Percentiles rank a stretch among this genome's conserved stretches.
Conservation (phyloP, 2,888 invertebrate genomes). For the Cylindroiulus punctatus region DNA sequence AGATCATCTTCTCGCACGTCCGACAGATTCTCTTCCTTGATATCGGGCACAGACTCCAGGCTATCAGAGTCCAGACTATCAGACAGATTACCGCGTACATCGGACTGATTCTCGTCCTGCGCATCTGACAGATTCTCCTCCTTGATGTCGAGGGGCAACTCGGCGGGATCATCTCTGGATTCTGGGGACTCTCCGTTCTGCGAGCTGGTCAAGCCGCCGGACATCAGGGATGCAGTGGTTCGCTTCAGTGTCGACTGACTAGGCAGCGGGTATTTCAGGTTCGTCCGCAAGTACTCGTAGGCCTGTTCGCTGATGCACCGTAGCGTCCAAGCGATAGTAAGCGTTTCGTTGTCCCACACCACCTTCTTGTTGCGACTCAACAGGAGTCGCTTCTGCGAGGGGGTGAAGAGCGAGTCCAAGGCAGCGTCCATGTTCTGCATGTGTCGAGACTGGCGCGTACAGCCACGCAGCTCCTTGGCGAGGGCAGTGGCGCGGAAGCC, state of each 20-base stretch:
- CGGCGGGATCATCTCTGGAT: background rate
- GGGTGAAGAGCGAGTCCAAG: constrained; percentile 18
- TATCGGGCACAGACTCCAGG: background rate
- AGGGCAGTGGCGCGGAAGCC: background rate
- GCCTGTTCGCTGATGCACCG: constrained; percentile 23
- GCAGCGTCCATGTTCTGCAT: constrained; percentile 5
- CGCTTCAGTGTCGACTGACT: constrained; percentile 10
- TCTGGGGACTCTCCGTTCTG: background rate
- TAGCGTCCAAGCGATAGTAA: background rate
- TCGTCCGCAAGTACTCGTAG: constrained; percentile 7
- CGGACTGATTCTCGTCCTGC: background rate
- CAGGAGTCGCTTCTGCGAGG: background rate
- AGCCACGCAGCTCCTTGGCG: background rate
- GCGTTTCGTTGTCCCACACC: constrained; percentile 9
- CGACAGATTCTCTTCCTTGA: constrained; percentile 9
- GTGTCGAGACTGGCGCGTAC: background rate
- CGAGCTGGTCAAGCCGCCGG: background rate
- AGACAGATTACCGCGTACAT: background rate
- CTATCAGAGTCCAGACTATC: background rate
- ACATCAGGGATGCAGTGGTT: background rate
- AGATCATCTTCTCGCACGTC: background rate
- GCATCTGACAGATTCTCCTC: background rate
- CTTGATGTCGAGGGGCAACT: background rate
- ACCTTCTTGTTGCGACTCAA: constrained; percentile 14
- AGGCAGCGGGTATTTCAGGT: constrained; percentile 28